Conservation (phyloP, 2,113 vertebrate species). For the Pedetes capensis region DNA sequence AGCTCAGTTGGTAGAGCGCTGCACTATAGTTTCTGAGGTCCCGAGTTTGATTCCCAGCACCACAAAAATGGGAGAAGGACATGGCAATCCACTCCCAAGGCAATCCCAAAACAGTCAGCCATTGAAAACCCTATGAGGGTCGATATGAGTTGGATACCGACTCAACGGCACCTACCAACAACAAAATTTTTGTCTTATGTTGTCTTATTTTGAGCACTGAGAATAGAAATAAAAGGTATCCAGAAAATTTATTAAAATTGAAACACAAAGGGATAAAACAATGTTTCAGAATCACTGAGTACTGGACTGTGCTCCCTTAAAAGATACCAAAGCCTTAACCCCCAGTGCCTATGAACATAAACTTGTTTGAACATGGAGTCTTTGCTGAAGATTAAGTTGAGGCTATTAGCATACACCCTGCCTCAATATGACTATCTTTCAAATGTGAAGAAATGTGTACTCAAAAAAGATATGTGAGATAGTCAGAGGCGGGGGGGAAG, state of each 20-base stretch:
- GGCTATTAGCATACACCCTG: neutral
- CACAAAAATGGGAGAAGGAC: too few relatives aligned
- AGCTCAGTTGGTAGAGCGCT: too few relatives aligned
- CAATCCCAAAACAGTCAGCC: too few relatives aligned
- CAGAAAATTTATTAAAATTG: neutral
- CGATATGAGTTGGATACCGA: too few relatives aligned
- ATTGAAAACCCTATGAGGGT: too few relatives aligned
- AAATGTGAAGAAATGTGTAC: neutral
- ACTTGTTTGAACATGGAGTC: neutral
- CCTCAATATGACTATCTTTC: neutral
- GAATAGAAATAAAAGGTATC: neutral
- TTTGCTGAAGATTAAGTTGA: neutral
- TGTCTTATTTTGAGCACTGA: neutral
- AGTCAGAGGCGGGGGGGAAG: neutral
- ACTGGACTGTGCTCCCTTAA: neutral
- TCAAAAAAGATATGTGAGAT: neutral
- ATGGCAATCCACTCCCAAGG: too few relatives aligned
- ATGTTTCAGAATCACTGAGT: neutral
- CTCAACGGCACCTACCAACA: too few relatives aligned
- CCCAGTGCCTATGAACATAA: neutral
- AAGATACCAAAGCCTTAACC: neutral
- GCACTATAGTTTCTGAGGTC: too few relatives aligned
- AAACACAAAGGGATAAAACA: neutral
- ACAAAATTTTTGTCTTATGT: neutral
- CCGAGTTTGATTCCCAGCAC: too few relatives aligned